These are phyloP conservation scores for Agrotis segetum DNA, from an alignment of 2,888 invertebrate genomes.

Conservation along the genomic window DNA sequence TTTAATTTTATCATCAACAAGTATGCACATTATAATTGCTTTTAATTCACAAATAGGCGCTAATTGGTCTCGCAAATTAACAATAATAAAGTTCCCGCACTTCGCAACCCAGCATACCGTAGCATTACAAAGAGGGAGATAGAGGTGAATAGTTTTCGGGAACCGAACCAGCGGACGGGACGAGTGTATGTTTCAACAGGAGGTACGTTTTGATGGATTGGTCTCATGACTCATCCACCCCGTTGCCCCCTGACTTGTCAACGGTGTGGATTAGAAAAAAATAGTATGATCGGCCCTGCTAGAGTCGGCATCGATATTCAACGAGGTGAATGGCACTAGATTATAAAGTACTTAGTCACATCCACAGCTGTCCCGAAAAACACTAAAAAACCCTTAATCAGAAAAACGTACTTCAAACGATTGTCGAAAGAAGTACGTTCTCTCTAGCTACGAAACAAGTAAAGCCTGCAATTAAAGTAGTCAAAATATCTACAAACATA, in stretches of 20 bases:
- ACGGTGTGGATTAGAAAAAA: too few relatives aligned
- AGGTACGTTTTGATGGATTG: neutral
- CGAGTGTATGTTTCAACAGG: neutral
- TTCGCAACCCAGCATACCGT: neutral
- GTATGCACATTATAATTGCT: constrained; percentile 9
- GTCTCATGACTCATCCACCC: too few relatives aligned
- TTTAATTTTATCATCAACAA: constrained; percentile 15
- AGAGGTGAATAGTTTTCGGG: neutral
- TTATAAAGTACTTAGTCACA: too few relatives aligned
- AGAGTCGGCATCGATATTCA: too few relatives aligned
- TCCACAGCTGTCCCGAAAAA: too few relatives aligned
- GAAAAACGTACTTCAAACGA: too few relatives aligned
- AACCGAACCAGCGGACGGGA: too few relatives aligned
- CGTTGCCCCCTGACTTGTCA: too few relatives aligned
- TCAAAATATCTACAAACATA: neutral
- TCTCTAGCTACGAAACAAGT: neutral
- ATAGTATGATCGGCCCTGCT: too few relatives aligned
- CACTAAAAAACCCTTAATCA: too few relatives aligned
- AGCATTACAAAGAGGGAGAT: neutral
- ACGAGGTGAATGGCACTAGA: too few relatives aligned
- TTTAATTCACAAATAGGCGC: constrained; percentile 18
- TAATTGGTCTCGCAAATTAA: constrained; percentile 20
- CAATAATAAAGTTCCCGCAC: constrained; percentile 13
- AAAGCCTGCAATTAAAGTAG: neutral
- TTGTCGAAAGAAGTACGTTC: too few relatives aligned